These are phyloP conservation scores for Porites cylindrica DNA, from an alignment of 92 coral and sea anemone species.

Conservation along the genomic window DNA sequence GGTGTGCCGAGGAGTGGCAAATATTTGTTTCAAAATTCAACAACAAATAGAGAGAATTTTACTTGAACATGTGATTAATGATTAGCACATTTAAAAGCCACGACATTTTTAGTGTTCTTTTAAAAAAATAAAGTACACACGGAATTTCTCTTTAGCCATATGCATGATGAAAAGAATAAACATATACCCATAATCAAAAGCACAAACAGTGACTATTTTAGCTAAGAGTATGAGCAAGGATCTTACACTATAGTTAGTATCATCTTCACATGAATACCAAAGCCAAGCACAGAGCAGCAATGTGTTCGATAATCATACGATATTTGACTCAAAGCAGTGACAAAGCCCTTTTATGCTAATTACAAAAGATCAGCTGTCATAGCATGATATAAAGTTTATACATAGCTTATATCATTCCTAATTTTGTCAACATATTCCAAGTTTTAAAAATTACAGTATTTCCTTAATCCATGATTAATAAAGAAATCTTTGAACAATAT, in stretches of 20 bases:
- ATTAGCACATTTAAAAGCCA: no score
- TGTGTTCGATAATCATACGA: not conserved
- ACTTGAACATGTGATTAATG: no score
- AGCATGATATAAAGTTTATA: conserved; percentile 21
- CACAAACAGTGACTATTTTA: not conserved
- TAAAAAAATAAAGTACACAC: no score
- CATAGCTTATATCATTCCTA: not conserved
- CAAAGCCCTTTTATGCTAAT: conserved; percentile 23
- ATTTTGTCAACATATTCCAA: not conserved
- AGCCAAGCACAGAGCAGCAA: not conserved
- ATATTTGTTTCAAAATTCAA: no score
- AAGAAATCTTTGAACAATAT: not conserved
- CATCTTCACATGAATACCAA: no score
- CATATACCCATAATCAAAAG: not conserved
- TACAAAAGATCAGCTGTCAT: not conserved
- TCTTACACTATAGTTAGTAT: not conserved
- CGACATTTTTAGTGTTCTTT: not conserved
- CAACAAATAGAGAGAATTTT: no score
- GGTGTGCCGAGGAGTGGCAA: no score
- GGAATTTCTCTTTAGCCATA: not conserved
- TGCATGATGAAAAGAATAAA: not conserved
- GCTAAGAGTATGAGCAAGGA: not conserved
- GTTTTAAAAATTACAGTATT: not conserved
- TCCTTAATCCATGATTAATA: not conserved
- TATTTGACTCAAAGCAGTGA: not conserved